phyloP scores from a whole-genome alignment of 1,140 invertebrate genomes.

The Penaeus japonicus region DNA sequence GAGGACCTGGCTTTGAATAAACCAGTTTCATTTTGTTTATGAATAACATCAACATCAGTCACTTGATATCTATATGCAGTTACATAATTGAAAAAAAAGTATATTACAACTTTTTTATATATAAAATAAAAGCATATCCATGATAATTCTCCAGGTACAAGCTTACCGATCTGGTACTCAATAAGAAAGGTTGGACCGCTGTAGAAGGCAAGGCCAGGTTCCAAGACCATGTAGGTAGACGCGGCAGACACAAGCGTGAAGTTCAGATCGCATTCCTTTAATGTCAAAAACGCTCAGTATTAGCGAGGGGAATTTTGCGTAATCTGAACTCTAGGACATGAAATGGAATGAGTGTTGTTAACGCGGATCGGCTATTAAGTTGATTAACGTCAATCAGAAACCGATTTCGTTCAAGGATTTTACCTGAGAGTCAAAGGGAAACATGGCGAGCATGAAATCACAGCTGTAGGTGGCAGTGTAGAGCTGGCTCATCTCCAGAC shows the following conservation, averaged over 20 bases:
- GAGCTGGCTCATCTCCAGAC: conserved; percentile 40
- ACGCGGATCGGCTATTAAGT: too few relatives aligned
- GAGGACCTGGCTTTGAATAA: too few relatives aligned
- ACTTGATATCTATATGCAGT: too few relatives aligned
- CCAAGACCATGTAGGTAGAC: conserved; percentile 19
- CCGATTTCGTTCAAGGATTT: neutral
- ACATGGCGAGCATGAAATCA: conserved; percentile 26
- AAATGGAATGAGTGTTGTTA: too few relatives aligned
- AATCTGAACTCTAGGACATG: neutral
- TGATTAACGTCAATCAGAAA: too few relatives aligned
- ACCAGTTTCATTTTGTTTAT: too few relatives aligned
- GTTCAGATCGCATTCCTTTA: neutral
- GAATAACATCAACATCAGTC: too few relatives aligned
- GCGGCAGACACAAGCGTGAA: conserved; percentile 36
- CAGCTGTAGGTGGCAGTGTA: conserved; percentile 40
- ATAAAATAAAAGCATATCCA: too few relatives aligned
- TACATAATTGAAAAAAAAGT: too few relatives aligned
- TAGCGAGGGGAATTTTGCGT: too few relatives aligned
- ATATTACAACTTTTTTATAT: too few relatives aligned
- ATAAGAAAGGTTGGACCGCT: conserved; percentile 6
- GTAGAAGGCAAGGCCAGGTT: neutral
- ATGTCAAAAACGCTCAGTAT: neutral
- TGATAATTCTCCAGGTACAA: too few relatives aligned
- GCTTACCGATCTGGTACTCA: conserved; percentile 36
- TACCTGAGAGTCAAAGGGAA: conserved; percentile 45